Conservation (phyloP, 2,797 vertebrate species). For the Micromesistius poutassou region DNA sequence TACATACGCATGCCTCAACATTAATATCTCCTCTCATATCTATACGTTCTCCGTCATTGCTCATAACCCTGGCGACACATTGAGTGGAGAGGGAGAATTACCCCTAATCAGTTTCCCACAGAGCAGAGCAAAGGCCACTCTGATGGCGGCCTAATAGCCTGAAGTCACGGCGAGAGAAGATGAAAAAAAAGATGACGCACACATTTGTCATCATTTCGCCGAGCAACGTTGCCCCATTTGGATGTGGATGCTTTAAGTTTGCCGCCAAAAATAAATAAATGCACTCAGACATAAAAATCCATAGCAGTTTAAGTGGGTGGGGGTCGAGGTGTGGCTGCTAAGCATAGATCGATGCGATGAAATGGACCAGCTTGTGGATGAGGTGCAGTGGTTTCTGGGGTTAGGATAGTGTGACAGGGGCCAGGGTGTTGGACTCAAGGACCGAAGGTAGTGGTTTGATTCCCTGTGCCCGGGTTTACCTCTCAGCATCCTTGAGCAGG, state of each 20-base stretch:
- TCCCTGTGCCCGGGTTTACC: neutral
- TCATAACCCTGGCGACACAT: conserved; percentile 31
- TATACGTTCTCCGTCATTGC: conserved; percentile 34
- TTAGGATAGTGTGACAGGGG: neutral
- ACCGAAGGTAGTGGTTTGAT: neutral
- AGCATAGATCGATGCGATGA: neutral
- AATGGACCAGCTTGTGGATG: neutral
- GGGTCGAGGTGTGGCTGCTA: neutral
- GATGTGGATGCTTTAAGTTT: conserved; percentile 1
- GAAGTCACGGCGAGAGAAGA: conserved; percentile 12
- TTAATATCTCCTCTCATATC: conserved; percentile 22
- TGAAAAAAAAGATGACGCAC: conserved; percentile 13
- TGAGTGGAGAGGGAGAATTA: conserved; percentile 38
- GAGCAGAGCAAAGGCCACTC: conserved; percentile 36
- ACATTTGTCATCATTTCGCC: conserved; percentile 16
- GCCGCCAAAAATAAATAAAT: neutral
- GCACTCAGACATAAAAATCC: neutral
- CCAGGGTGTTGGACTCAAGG: neutral
- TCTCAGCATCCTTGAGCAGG: neutral
- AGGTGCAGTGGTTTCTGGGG: neutral
- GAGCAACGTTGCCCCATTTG: conserved; percentile 19
- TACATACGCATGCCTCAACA: neutral
- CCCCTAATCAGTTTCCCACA: conserved; percentile 45
- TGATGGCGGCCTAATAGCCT: conserved; percentile 44
- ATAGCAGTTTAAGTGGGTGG: neutral